A percentile compares a stretch with the other conserved stretches of the same genome.
phyloP scores from a whole-genome alignment of 1,140 invertebrate genomes.

The Nasonia vitripennis region DNA sequence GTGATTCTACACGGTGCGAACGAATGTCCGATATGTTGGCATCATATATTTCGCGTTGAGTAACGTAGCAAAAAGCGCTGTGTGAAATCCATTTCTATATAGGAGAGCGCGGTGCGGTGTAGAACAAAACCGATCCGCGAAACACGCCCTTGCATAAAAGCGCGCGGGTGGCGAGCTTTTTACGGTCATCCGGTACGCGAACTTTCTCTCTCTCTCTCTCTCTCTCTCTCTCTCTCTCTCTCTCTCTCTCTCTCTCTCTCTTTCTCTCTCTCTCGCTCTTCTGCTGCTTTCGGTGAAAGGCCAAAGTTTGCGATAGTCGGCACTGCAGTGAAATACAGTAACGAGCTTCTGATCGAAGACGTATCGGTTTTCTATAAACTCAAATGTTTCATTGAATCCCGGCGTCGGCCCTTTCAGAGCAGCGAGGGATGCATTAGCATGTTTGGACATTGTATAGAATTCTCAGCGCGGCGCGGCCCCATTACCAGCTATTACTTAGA shows the following conservation, averaged over 20 bases:
- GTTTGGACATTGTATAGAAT: constrained; percentile 43
- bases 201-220: constrained; percentile 31
- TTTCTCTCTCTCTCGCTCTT: neutral
- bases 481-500: constrained; percentile 33
- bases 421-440: constrained; percentile 37
- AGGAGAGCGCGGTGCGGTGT: neutral
- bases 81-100: constrained; percentile 25
- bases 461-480: neutral
- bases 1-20: neutral
- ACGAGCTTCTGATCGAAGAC: constrained; percentile 52
- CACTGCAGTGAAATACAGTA: constrained; percentile 45
- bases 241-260: neutral
- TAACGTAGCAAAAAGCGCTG: neutral
- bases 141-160: constrained; percentile 13
- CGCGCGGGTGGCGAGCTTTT: neutral
- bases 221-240: neutral
- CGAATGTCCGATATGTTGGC: too few relatives aligned
- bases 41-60: neutral
- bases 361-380: constrained; percentile 54
- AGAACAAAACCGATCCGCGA: constrained; percentile 28
- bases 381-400: constrained; percentile 47
- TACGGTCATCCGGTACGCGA: constrained; percentile 26
- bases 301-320: constrained; percentile 37
- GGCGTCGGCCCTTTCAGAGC: constrained; percentile 35
- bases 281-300: neutral